These are phyloP conservation scores for Myotis myotis DNA, from an alignment of 2,797 vertebrate genomes.

Conservation along the genomic window DNA sequence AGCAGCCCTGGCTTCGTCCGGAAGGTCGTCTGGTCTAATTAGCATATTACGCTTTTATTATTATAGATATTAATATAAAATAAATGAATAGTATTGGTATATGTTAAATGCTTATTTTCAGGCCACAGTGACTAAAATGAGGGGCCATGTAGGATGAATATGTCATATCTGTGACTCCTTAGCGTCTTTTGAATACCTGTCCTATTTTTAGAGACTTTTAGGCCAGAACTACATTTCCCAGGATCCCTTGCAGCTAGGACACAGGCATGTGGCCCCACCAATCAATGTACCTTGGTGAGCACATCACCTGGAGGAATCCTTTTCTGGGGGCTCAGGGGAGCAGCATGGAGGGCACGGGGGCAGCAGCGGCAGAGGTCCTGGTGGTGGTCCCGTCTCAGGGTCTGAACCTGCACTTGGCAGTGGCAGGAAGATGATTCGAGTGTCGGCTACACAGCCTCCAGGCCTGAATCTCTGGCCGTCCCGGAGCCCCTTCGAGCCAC, in stretches of 20 bases:
- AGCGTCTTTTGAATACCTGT: not conserved
- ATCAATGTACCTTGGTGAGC: not conserved
- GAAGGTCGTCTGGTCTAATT: too few species aligned
- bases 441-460: rapidly evolving
- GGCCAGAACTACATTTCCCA: constrained; percentile 18
- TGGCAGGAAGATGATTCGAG: not conserved
- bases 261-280: not conserved
- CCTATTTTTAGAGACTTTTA: not conserved
- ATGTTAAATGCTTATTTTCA: not conserved
- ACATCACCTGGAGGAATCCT: not conserved
- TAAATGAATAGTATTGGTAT: not conserved
- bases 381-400: too few species aligned
- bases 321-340: not conserved
- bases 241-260: not conserved
- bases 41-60: too few species aligned
- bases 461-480: not conserved
- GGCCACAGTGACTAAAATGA: not conserved
- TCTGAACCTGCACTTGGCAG: not conserved
- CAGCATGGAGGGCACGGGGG: not conserved
- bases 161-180: not conserved
- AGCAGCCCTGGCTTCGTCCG: too few species aligned
- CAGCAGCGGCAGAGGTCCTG: not conserved
- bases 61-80: not conserved
- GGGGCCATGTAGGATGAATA: too few species aligned
- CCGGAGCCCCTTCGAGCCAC: not conserved